A percentile compares a stretch with the other conserved stretches of the same genome.
Evolutionary conservation across 2,888 invertebrate species (phyloP).

Genomic region (Cheilosia grossa): DNA sequence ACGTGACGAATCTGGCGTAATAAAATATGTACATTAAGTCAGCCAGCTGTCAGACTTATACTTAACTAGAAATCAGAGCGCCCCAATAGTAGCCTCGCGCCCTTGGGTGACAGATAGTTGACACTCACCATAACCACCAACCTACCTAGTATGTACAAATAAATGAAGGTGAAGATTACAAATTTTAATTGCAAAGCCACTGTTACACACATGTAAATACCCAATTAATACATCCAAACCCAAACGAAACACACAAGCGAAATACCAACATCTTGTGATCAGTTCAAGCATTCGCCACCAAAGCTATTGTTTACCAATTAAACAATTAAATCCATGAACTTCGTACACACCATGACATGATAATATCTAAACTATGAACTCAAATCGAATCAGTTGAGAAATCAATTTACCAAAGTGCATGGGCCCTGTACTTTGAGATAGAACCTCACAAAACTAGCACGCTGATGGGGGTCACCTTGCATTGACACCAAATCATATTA

Average conservation of each 20-base stretch:
- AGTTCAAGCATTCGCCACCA: background rate
- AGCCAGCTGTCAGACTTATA: too few relatives aligned
- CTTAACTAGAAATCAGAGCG: too few relatives aligned
- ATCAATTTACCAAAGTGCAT: background rate
- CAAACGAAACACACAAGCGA: background rate
- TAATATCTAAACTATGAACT: background rate
- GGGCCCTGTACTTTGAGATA: slow-evolving; percentile 31
- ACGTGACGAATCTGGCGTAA: too few relatives aligned
- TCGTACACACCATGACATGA: background rate
- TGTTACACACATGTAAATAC: too few relatives aligned
- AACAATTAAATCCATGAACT: background rate
- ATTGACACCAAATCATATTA: slow-evolving; percentile 59
- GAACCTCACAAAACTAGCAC: slow-evolving; percentile 39
- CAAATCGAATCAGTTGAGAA: background rate
- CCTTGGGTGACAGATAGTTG: too few relatives aligned
- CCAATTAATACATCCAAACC: too few relatives aligned
- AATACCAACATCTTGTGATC: background rate
- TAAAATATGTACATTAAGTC: too few relatives aligned
- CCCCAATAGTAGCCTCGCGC: too few relatives aligned
- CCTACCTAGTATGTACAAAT: too few relatives aligned
- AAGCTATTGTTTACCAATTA: background rate
- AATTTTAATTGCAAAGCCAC: too few relatives aligned
- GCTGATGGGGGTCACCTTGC: slow-evolving; percentile 50
- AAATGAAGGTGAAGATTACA: too few relatives aligned
- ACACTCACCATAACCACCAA: too few relatives aligned